phyloP scores from a whole-genome alignment of 35 echinoderm and acorn worm species.

The Diadema setosum region DNA sequence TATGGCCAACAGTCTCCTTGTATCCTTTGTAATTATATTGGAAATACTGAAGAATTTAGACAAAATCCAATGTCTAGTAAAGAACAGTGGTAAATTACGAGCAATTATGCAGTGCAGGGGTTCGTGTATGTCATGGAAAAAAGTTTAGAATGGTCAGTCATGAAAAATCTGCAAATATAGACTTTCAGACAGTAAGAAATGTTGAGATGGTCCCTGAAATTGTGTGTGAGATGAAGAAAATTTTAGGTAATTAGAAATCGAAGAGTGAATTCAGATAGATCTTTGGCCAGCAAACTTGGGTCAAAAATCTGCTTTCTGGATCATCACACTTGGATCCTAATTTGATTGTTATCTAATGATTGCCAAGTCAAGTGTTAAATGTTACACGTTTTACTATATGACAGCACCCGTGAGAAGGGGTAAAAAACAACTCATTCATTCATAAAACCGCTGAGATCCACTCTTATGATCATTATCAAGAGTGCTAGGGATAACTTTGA shows the following conservation, averaged over 20 bases:
- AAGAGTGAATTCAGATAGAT: neutral
- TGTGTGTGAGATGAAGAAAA: neutral
- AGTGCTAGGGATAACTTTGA: neutral
- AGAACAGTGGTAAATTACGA: too few species aligned
- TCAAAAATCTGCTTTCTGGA: neutral
- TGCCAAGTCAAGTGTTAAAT: conserved; percentile 17
- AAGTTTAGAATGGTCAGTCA: too few species aligned
- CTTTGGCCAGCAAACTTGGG: neutral
- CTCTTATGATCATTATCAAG: neutral
- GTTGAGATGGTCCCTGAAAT: conserved; percentile 11
- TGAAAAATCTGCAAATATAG: too few species aligned
- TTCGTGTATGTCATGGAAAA: too few species aligned
- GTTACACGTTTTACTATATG: neutral
- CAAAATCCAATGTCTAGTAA: too few species aligned
- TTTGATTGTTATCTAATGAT: neutral
- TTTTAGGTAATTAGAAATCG: conserved; percentile 10
- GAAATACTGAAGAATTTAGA: too few species aligned
- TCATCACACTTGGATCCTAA: neutral
- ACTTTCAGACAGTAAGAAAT: too few species aligned
- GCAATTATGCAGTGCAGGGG: too few species aligned
- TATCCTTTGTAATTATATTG: too few species aligned
- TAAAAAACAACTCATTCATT: neutral
- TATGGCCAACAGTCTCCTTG: too few species aligned
- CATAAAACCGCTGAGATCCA: neutral
- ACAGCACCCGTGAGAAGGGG: neutral